phyloP scores from a whole-genome alignment of 2,113 vertebrate species.

The Scartelaos histophorus region DNA sequence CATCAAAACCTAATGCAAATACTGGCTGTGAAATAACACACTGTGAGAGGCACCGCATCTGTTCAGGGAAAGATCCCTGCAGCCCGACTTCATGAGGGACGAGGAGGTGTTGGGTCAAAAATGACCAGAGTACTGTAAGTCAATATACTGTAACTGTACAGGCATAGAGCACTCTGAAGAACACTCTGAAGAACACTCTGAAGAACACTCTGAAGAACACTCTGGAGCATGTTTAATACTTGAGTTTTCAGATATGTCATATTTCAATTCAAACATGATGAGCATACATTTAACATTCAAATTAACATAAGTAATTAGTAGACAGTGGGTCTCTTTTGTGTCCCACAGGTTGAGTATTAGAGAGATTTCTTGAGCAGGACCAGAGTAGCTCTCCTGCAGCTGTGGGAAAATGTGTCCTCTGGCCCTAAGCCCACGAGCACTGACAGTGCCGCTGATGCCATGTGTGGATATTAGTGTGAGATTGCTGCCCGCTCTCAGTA shows the following conservation, averaged over 20 bases:
- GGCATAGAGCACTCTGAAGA: not conserved
- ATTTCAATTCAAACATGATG: not conserved
- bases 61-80: not conserved
- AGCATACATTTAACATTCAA: not conserved
- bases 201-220: no score
- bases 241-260: not conserved
- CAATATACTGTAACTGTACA: not conserved
- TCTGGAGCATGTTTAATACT: not conserved
- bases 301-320: not conserved
- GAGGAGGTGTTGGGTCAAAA: not conserved
- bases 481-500: not conserved
- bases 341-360: not conserved
- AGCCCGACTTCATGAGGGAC: not conserved
- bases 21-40: conserved; percentile 35
- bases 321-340: not conserved
- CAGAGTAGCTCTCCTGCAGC: not conserved
- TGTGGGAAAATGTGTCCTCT: conserved; percentile 9
- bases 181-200: no score
- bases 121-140: not conserved
- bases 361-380: not conserved
- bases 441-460: conserved; percentile 7
- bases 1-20: conserved; percentile 38
- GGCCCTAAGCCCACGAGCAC: not conserved
- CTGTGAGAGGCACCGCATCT: not conserved
- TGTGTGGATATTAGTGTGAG: conserved; percentile 16